Evolutionary conservation across 2,888 invertebrate species (phyloP).

Genomic region (Drosophila greeni): DNA sequence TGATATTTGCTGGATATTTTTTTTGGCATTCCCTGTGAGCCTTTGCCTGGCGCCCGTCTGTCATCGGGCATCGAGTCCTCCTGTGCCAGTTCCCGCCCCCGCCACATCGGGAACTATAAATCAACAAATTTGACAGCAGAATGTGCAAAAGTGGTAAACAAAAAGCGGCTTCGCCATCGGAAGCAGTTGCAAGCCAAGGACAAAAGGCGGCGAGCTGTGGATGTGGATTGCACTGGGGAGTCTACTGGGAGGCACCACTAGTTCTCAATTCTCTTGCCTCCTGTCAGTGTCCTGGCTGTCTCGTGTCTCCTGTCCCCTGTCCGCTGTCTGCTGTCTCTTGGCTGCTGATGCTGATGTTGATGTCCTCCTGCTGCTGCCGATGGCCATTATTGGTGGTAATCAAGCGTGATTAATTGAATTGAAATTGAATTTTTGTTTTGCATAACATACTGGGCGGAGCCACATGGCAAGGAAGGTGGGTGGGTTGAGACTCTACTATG

Average conservation of each 20-base stretch:
- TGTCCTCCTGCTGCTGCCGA: slow-evolving; percentile 13
- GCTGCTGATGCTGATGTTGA: slow-evolving; percentile 5
- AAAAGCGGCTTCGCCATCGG: slow-evolving; percentile 38
- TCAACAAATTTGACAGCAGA: slow-evolving; percentile 65
- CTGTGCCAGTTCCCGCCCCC: slow-evolving; percentile 1
- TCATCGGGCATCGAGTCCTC: slow-evolving; percentile 30
- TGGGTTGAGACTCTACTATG: background rate
- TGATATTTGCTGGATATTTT: background rate
- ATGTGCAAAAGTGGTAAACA: slow-evolving; percentile 62
- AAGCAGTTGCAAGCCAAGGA: slow-evolving; percentile 46
- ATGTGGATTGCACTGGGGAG: slow-evolving; percentile 30
- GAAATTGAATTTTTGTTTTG: slow-evolving; percentile 49
- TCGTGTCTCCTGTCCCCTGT: slow-evolving; percentile 3
- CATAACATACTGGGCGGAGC: slow-evolving; percentile 27
- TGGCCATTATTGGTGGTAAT: slow-evolving; percentile 46
- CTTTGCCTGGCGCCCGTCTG: slow-evolving; percentile 24
- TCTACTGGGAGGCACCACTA: slow-evolving; percentile 12
- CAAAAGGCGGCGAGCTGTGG: slow-evolving; percentile 32
- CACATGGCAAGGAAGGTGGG: slow-evolving; percentile 5
- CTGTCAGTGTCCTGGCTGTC: slow-evolving; percentile 27
- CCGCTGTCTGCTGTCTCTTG: slow-evolving; percentile 3
- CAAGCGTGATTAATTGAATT: slow-evolving; percentile 51
- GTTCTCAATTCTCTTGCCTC: slow-evolving; percentile 3
- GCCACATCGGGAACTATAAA: slow-evolving; percentile 55
- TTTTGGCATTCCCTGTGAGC: slow-evolving; percentile 2